phyloP scores from a whole-genome alignment of 1,140 invertebrate genomes.

The Papilio polytes region DNA sequence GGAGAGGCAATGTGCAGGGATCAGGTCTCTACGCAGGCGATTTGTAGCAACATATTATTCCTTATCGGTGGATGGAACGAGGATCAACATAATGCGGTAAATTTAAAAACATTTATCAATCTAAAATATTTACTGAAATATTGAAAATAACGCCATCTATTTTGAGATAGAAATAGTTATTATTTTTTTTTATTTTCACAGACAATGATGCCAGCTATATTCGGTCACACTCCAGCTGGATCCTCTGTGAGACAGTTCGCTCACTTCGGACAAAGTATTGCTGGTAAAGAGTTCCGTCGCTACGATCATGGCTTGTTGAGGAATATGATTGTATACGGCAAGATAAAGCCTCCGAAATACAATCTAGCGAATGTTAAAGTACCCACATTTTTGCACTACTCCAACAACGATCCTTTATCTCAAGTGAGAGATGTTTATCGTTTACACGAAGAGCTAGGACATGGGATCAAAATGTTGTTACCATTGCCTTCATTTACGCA shows the following conservation, averaged over 20 bases:
- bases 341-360: constrained; percentile 83
- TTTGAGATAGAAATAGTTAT: neutral
- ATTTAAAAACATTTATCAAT: neutral
- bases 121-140: neutral
- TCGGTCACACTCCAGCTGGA: constrained; percentile 93
- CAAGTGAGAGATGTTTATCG: constrained; percentile 85
- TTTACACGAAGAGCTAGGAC: constrained; percentile 83
- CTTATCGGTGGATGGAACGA: constrained; percentile 84
- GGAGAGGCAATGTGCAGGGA: constrained; percentile 83
- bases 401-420: constrained; percentile 89
- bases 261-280: constrained; percentile 90
- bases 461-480: constrained; percentile 52
- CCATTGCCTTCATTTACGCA: neutral
- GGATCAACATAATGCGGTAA: constrained; percentile 83
- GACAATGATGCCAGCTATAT: constrained; percentile 89
- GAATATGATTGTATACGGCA: constrained; percentile 53
- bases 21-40: constrained; percentile 71
- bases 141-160: neutral
- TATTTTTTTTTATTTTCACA: constrained; percentile 61
- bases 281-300: constrained; percentile 85
- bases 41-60: constrained; percentile 86
- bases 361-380: constrained; percentile 72
- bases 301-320: constrained; percentile 85
- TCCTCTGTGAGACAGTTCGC: constrained; percentile 91
- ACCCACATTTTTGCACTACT: constrained; percentile 89